Base-by-base conservation (phyloP, 2,797 vertebrate genomes). In the Pogonophryne albipinna region DNA sequence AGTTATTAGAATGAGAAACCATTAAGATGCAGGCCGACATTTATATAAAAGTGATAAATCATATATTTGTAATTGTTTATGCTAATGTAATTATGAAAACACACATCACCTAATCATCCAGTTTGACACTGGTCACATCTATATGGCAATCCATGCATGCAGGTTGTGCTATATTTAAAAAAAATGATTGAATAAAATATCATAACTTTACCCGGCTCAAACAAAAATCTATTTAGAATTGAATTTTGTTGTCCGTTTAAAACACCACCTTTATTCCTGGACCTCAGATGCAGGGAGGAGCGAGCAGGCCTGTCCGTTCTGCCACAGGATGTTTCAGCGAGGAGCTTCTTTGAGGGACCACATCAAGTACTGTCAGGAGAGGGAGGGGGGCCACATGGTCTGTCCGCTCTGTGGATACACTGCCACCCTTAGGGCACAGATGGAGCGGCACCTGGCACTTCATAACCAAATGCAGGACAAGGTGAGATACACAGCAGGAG, bases 391-490 rank as follows among this genome's bases (percentile, higher is more conserved):
- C 6, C 92, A 89, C 68, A 86, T 92, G 82, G 74, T 87, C 49
- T 96, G 95, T 74, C 92, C 94, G 0, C 89, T 95, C 78, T 95
- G 94, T 82, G 94, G 93, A 72, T 95, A 94, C 91, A 94, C 89
- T 83, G 87, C 95, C 76, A 86, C 91, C 76, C 92, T 89, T 86
- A 93, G 94, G 85, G 80, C 87, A 10, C 93, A 95, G 79, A 94
- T 96, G 95, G 95, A 96, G 84, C 85, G 69, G 56, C 95, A 96
- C 85, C 75, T 95, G 66, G 82, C 89, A 15, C 89, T 94, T 76
- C 95, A 96, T 73, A 90, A 81, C 82, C 93, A 94, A 68, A 67
- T 89, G n/a, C 93, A 95, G 71, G 93, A 93, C 44, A 95, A 95
- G 92, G 95, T 95, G 60, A 85, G 77, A 51, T 4, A 71, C 17